Base-by-base conservation (phyloP, 2,888 invertebrate species). In the Protonemura montana region DNA sequence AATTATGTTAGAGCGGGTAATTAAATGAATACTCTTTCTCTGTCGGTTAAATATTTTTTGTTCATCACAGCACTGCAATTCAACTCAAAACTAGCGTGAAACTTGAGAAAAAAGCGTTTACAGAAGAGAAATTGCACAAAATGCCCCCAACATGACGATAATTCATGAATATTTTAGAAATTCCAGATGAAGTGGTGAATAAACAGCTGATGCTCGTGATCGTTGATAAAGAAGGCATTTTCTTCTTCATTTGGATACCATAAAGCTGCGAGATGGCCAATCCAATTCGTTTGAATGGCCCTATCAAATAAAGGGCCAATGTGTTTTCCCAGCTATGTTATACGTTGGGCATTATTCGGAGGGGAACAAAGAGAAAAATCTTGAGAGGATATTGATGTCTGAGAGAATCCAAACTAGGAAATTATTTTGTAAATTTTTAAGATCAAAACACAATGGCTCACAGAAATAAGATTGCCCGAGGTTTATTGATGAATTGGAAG, bases 221-320 rank as follows among this genome's bases (percentile, higher is more conserved):
- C 25, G 78, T 26, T 27, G 78, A 78, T 78, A 26, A 28, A 78
- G 27, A 28, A 78, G 7, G 78, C 78, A 10, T 6, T n/a, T 78
- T 28, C 78, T 10, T 78, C 78, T 78, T 78, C 28, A 78, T 78
- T 78, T 28, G 28, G 28, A 28, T 78, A 7, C 28, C 78, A 78
- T 78, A 78, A 78, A 78, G 6, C 28, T 78, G 28, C 6, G 28
- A 1, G 26, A 78, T 78, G 78, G 78, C 28, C 78, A 28, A 78
- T 78, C 78, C 78, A 78, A 78, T 78, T 78, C 78, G 78, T 78
- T 78, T 78, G 78, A 78, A 78, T 78, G 78, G 78, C n/a, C 10
- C 78, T 28, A 78, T 78, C 78, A 78, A 78, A 78, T 78, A 78
- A 78, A 78, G 78, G 27, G 78, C 28, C 26, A 78, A 78, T 28